Base-by-base conservation (phyloP, 92 coral and sea anemone species). In the Scolanthus callimorphus region DNA sequence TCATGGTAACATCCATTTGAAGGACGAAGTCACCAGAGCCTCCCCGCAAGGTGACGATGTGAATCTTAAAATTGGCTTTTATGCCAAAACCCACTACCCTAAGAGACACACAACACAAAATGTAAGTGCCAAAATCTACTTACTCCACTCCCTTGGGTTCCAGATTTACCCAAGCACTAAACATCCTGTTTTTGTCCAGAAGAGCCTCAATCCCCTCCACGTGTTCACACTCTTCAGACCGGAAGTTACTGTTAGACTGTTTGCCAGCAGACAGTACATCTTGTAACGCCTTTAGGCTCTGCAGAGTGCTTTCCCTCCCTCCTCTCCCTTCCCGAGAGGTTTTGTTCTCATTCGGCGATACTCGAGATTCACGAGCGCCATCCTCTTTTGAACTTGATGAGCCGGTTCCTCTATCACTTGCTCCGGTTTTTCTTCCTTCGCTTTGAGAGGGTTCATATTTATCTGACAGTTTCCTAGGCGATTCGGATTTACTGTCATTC, bases 91-190 rank as follows among this genome's bases (percentile, higher is more conserved):
- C n/a, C n/a, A n/a, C n/a, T n/a, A n/a, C n/a, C n/a, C n/a, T n/a
- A n/a, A n/a, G n/a, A n/a, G n/a, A n/a, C n/a, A n/a, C n/a, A n/a
- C n/a, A n/a, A n/a, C n/a, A n/a, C n/a, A n/a, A n/a, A n/a, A n/a
- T n/a, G n/a, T n/a, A n/a, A 15, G 41, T 34, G 15, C 41, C 6
- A 34, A 4, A 8, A n/a, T 10, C 29, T 62, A 81, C 95, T 87
- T 78, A 87, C 95, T 87, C 83, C 24, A 87, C 66, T 17, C 81
- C 80, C 56, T 78, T 87, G n/a, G 85, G 53, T 25, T 68, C 86
- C 55, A 82, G 34, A 23, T 84, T 77, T 10, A 78, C 55, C 76
- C 89, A 85, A 8, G 90, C 86, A 41, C 95, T 87, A 63, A 83
- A 87, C 52, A 66, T 62, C 25, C 69, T 59, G 28, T 77, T 80